Evolutionary conservation across 2,113 vertebrate genomes (phyloP).

Genomic region (Madoqua kirkii): DNA sequence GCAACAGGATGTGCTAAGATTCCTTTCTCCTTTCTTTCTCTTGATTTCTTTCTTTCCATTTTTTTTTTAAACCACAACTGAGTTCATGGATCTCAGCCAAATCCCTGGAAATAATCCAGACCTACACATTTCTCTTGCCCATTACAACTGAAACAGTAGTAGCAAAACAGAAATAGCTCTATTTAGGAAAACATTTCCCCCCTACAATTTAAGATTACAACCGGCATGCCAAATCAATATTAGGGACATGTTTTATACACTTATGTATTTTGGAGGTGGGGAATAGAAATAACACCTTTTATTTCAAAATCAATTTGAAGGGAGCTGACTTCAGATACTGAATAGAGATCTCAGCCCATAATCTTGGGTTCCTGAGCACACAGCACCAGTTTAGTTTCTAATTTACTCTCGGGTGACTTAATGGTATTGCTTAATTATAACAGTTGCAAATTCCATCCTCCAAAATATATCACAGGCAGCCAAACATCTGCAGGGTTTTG

Average conservation of each 20-base stretch:
- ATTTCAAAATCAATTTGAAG: slow-evolving; percentile 75
- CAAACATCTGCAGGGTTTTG: slow-evolving; percentile 84
- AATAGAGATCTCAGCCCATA: slow-evolving; percentile 83
- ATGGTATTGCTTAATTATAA: slow-evolving; percentile 86
- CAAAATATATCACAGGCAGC: slow-evolving; percentile 82
- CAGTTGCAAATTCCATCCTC: slow-evolving; percentile 80
- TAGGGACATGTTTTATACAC: slow-evolving; percentile 75
- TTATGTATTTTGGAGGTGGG: slow-evolving; percentile 66
- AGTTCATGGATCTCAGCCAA: slow-evolving; percentile 78
- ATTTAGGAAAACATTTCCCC: slow-evolving; percentile 68
- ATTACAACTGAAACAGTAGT: slow-evolving; percentile 76
- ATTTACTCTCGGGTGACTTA: slow-evolving; percentile 87
- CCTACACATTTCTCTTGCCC: slow-evolving; percentile 76
- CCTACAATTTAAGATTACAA: slow-evolving; percentile 76
- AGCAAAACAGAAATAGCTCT: slow-evolving; percentile 74
- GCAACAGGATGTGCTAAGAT: slow-evolving; percentile 61
- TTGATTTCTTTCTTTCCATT: slow-evolving; percentile 34
- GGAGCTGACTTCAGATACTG: slow-evolving; percentile 71
- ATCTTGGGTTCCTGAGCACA: slow-evolving; percentile 81
- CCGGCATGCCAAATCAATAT: slow-evolving; percentile 75
- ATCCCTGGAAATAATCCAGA: slow-evolving; percentile 80
- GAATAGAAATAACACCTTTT: slow-evolving; percentile 76
- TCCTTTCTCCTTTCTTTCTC: slow-evolving; percentile 31
- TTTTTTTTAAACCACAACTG: slow-evolving; percentile 57
- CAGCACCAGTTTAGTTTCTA: slow-evolving; percentile 82